Percentiles rank a stretch among this genome's conserved stretches.
These are phyloP conservation scores for Catharus minimus DNA, from an alignment of 2,113 vertebrate species.

Conservation along the genomic window DNA sequence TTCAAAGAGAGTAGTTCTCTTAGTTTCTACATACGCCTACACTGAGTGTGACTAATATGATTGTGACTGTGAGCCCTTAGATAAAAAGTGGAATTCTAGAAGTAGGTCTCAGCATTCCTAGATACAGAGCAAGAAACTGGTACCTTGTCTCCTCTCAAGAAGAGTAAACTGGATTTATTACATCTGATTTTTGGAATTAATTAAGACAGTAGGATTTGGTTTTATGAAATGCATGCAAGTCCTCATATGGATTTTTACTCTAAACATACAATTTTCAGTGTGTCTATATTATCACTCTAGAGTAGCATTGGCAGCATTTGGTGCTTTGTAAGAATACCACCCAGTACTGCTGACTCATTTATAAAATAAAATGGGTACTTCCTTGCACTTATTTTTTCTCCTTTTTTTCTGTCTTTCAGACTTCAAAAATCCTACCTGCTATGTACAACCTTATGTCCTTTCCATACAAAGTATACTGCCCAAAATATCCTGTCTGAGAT, in stretches of 20 bases:
- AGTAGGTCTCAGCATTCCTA: not conserved
- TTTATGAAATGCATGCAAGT: not conserved
- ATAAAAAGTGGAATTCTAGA: not conserved
- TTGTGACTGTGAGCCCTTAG: conserved; percentile 14
- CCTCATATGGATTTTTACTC: not conserved
- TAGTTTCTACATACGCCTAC: not conserved
- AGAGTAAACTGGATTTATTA: not conserved
- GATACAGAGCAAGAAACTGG: not conserved
- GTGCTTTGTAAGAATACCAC: not conserved
- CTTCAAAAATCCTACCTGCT: not conserved
- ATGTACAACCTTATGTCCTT: not conserved
- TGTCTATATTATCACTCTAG: not conserved
- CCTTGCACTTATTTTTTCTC: not conserved
- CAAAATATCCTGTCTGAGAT: not conserved
- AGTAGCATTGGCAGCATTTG: not conserved
- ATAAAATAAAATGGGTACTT: not conserved
- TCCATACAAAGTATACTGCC: not conserved
- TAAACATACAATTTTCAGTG: not conserved
- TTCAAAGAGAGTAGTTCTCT: not conserved
- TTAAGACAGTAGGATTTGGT: not conserved
- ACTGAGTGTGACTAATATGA: not conserved
- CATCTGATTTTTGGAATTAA: not conserved
- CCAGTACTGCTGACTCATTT: not conserved
- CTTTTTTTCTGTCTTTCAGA: not conserved
- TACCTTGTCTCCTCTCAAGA: not conserved